Percentiles rank a stretch among this genome's conserved stretches.
These are phyloP conservation scores for Perithous albicinctus DNA, from an alignment of 2,888 invertebrate genomes.

Conservation along the genomic window DNA sequence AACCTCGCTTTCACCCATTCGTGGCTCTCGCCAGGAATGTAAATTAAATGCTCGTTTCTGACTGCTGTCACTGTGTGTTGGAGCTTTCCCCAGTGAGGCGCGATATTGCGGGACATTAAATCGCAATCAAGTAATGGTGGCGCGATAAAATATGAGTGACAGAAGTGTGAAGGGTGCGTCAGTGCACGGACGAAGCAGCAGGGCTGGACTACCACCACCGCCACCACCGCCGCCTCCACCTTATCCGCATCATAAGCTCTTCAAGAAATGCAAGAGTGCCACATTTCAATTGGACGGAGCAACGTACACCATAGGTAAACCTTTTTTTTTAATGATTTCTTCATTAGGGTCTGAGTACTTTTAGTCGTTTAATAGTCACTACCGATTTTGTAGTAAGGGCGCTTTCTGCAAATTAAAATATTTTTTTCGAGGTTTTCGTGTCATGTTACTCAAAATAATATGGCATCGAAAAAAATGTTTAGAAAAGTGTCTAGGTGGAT, in stretches of 20 bases:
- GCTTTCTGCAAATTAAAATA: too few relatives aligned
- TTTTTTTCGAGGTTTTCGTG: too few relatives aligned
- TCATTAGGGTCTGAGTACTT: background rate
- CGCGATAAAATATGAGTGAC: conserved; percentile 72
- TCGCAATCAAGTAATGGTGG: conserved; percentile 60
- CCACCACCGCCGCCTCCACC: conserved; percentile 74
- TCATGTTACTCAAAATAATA: too few relatives aligned
- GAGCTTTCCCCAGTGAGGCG: conserved; percentile 18
- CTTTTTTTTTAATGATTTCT: background rate
- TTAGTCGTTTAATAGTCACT: background rate
- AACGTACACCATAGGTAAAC: conserved; percentile 94
- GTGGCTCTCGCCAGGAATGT: conserved; percentile 33
- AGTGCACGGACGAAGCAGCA: conserved; percentile 64
- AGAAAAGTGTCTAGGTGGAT: too few relatives aligned
- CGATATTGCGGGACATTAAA: conserved; percentile 48
- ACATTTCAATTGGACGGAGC: conserved; percentile 95
- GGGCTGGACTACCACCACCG: conserved; percentile 67
- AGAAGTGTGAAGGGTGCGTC: conserved; percentile 67
- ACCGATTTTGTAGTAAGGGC: background rate
- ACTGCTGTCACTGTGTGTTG: conserved; percentile 39
- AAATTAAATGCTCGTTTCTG: conserved; percentile 61
- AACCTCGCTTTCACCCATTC: background rate
- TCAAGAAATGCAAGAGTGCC: conserved; percentile 94
- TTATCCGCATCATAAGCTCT: conserved; percentile 85
- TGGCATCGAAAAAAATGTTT: too few relatives aligned